Conservation (phyloP, 2,888 invertebrate species). For the Lithosia quadra region DNA sequence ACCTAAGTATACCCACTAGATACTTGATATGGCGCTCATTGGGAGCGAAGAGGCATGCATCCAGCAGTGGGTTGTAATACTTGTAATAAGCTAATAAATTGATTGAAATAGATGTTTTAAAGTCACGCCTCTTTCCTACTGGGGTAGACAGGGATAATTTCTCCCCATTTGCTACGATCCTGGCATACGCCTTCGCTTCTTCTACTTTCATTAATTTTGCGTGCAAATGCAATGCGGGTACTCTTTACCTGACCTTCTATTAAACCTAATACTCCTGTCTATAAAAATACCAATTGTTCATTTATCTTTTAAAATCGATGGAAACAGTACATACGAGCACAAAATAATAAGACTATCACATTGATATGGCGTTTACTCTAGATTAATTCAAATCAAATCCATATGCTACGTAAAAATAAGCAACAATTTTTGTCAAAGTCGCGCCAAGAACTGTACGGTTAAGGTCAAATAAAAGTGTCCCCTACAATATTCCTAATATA, state of each 20-base stretch:
- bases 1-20: too few species aligned
- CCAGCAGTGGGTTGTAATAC: neutral
- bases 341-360: neutral
- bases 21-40: neutral
- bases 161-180: too few species aligned
- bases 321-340: neutral
- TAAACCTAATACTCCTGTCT: too few species aligned
- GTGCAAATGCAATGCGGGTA: too few species aligned
- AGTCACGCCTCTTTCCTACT: too few species aligned
- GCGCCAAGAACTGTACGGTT: constrained; percentile 16
- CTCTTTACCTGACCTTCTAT: too few species aligned
- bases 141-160: too few species aligned
- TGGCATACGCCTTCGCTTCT: too few species aligned
- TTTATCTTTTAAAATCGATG: neutral
- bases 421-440: constrained; percentile 13
- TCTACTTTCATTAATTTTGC: too few species aligned
- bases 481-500: constrained; percentile 26
- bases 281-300: neutral
- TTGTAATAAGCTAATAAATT: too few species aligned
- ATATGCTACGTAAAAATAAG: constrained; percentile 11
- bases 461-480: constrained; percentile 33
- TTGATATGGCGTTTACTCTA: neutral
- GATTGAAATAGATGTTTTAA: too few species aligned
- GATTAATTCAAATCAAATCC: neutral
- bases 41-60: neutral